Conservation (phyloP, 2,113 vertebrate species). For the Ammodytes marinus region DNA sequence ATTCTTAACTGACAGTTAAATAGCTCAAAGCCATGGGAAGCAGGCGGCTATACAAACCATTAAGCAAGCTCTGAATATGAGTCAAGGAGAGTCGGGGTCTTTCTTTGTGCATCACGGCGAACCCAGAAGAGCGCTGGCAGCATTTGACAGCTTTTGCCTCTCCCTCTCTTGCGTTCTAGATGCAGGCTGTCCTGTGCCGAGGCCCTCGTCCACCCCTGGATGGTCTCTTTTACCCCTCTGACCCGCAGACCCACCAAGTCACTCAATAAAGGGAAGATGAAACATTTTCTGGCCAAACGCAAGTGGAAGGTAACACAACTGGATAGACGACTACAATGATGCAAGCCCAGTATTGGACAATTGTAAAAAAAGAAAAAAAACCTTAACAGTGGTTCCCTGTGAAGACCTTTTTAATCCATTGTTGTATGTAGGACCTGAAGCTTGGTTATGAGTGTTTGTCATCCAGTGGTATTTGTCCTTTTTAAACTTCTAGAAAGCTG, state of each 20-base stretch:
- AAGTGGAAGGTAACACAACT: conserved; percentile 88
- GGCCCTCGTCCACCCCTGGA: conserved; percentile 89
- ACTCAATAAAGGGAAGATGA: conserved; percentile 89
- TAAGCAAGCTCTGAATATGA: neutral
- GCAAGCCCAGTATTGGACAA: neutral
- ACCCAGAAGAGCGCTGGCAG: neutral
- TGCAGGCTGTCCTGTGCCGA: conserved; percentile 80
- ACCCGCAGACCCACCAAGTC: conserved; percentile 73
- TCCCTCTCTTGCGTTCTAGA: conserved; percentile 63
- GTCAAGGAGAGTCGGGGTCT: neutral
- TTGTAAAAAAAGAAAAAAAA: neutral
- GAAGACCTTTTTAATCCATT: conserved; percentile 39
- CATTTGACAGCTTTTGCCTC: conserved; percentile 10
- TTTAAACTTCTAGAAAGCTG: conserved; percentile 87
- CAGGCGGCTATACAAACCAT: neutral
- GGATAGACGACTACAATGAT: neutral
- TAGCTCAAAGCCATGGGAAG: neutral
- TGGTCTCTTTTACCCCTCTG: conserved; percentile 78
- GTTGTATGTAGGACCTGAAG: conserved; percentile 22
- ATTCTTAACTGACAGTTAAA: neutral
- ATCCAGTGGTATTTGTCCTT: conserved; percentile 49
- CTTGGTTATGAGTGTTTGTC: conserved; percentile 34
- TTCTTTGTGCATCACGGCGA: neutral
- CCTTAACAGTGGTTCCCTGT: neutral
- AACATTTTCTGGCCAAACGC: conserved; percentile 84